phyloP scores from a whole-genome alignment of 2,113 vertebrate species.

The Dolichotis patagonum region DNA sequence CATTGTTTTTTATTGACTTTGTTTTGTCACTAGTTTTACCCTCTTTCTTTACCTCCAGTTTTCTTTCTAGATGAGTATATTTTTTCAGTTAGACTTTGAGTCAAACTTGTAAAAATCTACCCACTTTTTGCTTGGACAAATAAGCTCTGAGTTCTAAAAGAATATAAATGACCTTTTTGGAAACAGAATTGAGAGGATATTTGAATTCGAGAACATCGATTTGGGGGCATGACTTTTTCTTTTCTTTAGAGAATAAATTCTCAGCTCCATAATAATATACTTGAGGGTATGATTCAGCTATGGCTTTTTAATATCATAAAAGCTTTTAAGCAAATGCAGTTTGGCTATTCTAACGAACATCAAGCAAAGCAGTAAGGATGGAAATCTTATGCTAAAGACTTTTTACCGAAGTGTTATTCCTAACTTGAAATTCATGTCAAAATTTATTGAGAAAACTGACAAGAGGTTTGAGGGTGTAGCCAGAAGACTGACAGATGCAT shows the following conservation, averaged over 20 bases:
- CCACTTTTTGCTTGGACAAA: slow-evolving; percentile 25
- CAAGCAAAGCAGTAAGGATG: slow-evolving; percentile 17
- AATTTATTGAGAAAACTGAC: slow-evolving; percentile 48
- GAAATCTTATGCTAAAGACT: slow-evolving; percentile 10
- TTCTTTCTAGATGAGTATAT: slow-evolving; percentile 18
- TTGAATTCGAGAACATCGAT: slow-evolving; percentile 43
- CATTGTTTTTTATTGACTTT: slow-evolving; percentile 28
- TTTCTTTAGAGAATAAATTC: slow-evolving; percentile 58
- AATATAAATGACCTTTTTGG: slow-evolving; percentile 31
- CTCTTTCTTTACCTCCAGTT: neutral
- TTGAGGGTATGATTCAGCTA: slow-evolving; percentile 41
- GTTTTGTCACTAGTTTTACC: neutral
- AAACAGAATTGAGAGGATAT: slow-evolving; percentile 47
- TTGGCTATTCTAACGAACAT: slow-evolving; percentile 55
- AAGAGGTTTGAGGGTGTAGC: neutral
- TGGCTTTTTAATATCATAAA: slow-evolving; percentile 48
- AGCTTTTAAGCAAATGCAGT: slow-evolving; percentile 42
- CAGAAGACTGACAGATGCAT: neutral
- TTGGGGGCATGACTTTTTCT: slow-evolving; percentile 30
- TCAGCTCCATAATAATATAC: slow-evolving; percentile 42
- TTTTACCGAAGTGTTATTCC: slow-evolving; percentile 36
- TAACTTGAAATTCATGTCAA: slow-evolving; percentile 47
- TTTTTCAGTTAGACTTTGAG: slow-evolving; percentile 24
- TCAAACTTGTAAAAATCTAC: slow-evolving; percentile 51
- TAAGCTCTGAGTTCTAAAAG: slow-evolving; percentile 47